Evolutionary conservation across 2,113 vertebrate genomes (phyloP).

Genomic region (Hemiscyllium ocellatum): DNA sequence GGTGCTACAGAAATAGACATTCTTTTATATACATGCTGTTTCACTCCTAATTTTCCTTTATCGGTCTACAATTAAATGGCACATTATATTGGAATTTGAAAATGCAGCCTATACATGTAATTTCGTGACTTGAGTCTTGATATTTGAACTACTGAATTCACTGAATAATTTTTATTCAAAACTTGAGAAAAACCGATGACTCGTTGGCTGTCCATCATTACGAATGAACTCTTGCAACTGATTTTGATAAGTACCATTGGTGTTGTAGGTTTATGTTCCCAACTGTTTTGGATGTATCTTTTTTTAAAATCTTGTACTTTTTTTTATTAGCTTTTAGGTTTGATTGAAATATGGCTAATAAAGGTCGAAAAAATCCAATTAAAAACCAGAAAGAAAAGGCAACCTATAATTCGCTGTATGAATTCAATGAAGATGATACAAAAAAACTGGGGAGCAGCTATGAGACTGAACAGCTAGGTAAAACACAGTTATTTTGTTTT

Average conservation of each 20-base stretch:
- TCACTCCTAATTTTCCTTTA: background rate
- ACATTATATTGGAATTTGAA: background rate
- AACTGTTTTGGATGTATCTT: background rate
- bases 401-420: conserved; percentile 7
- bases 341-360: conserved; percentile 25
- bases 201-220: background rate
- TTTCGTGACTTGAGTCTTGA: background rate
- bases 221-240: too few relatives aligned
- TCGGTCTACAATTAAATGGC: background rate
- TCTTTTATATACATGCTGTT: background rate
- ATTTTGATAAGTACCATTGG: background rate
- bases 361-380: conserved; percentile 13
- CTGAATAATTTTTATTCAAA: background rate
- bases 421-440: background rate
- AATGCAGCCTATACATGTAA: background rate
- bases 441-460: conserved; percentile 16
- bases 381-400: conserved; percentile 34
- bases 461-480: conserved; percentile 27
- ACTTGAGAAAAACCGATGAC: background rate
- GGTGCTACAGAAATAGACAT: too few relatives aligned
- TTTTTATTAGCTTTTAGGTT: background rate
- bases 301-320: background rate
- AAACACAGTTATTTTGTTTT: background rate
- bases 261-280: background rate
- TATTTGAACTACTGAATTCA: background rate